A percentile compares a stretch with the other conserved stretches of the same genome.
These are phyloP conservation scores for Clarias gariepinus DNA, from an alignment of 2,113 vertebrate genomes.

Conservation along the genomic window DNA sequence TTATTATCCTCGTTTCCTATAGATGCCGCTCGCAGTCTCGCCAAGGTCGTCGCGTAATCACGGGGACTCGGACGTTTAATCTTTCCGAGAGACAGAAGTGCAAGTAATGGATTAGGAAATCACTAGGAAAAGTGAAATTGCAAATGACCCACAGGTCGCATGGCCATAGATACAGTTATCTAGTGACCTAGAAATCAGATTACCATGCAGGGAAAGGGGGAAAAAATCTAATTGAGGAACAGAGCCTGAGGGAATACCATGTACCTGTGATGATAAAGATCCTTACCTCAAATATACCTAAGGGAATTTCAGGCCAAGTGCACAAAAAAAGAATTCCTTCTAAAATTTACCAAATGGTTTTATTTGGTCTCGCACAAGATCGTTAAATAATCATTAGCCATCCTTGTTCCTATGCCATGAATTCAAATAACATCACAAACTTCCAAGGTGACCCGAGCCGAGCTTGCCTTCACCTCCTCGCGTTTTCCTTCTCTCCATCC, in stretches of 20 bases:
- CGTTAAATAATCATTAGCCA: not conserved
- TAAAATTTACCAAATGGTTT: not conserved
- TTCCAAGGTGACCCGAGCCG: conserved; percentile 9
- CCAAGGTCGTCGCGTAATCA: conserved; percentile 54
- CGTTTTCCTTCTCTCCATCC: not conserved
- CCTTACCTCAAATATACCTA: conserved; percentile 38
- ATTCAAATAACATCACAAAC: not conserved
- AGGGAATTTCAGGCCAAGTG: conserved; percentile 33
- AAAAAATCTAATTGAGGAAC: conserved; percentile 57
- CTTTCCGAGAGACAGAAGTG: conserved; percentile 37
- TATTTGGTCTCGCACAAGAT: not conserved
- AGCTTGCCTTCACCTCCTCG: not conserved
- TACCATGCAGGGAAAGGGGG: conserved; percentile 50
- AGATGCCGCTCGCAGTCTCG: conserved; percentile 34
- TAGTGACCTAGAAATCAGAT: conserved; percentile 57
- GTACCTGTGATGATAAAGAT: conserved; percentile 48
- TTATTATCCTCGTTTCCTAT: conserved; percentile 50
- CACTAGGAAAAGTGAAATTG: conserved; percentile 55
- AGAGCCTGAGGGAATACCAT: conserved; percentile 42
- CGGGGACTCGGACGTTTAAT: conserved; percentile 46
- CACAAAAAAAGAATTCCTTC: conserved; percentile 22
- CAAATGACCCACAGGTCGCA: conserved; percentile 55
- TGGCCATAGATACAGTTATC: conserved; percentile 56
- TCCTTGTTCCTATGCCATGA: not conserved
- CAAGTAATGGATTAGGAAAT: conserved; percentile 54